These are phyloP conservation scores for Lateolabrax maculatus DNA, from an alignment of 2,797 vertebrate genomes.

Conservation along the genomic window DNA sequence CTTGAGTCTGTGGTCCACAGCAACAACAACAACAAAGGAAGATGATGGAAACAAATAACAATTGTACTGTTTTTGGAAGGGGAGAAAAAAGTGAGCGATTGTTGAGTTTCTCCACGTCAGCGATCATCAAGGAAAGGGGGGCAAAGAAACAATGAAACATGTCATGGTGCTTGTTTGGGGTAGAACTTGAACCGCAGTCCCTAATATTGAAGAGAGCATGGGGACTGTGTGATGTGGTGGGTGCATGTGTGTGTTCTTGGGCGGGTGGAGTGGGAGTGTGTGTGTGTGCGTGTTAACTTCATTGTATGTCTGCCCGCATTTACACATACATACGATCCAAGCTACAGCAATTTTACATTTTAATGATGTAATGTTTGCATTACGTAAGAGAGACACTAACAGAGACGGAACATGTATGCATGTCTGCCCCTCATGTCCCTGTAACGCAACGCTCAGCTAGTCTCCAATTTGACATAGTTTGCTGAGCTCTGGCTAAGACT, in stretches of 20 bases:
- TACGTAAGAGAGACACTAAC: neutral
- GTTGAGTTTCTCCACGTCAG: slow-evolving; percentile 61
- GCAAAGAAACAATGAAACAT: slow-evolving; percentile 65
- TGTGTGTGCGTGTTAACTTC: slow-evolving; percentile 26
- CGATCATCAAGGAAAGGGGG: slow-evolving; percentile 36
- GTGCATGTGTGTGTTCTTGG: slow-evolving; percentile 39
- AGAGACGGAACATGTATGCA: neutral
- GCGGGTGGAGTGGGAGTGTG: slow-evolving; percentile 12
- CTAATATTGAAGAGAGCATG: slow-evolving; percentile 31
- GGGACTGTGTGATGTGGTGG: slow-evolving; percentile 65
- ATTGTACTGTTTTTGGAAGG: slow-evolving; percentile 65
- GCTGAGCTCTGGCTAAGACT: neutral
- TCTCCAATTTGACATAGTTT: neutral
- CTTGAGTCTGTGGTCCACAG: slow-evolving; percentile 35
- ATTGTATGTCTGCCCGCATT: slow-evolving; percentile 27
- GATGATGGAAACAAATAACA: slow-evolving; percentile 64
- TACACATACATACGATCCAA: slow-evolving; percentile 28
- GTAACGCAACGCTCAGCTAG: neutral
- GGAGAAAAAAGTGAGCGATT: slow-evolving; percentile 43
- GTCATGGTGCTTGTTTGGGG: slow-evolving; percentile 50
- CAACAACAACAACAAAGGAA: slow-evolving; percentile 55
- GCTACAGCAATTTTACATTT: slow-evolving; percentile 23
- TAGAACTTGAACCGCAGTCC: slow-evolving; percentile 43
- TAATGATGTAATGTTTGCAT: slow-evolving; percentile 18
- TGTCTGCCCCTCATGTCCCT: neutral